Base-by-base conservation (phyloP, 2,113 vertebrate species). In the Xenopus borealis region DNA sequence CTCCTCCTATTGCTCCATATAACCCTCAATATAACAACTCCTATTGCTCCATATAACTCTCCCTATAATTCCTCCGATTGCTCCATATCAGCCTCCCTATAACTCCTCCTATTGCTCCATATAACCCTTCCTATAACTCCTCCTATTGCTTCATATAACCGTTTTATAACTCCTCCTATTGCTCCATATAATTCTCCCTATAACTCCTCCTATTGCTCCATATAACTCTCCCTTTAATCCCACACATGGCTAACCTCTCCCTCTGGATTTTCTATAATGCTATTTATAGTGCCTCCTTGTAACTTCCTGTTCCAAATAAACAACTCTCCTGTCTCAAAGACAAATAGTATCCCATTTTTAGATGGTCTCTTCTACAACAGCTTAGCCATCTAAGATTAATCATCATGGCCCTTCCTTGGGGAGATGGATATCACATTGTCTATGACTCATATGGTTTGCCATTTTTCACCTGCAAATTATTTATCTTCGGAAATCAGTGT, bases 401-500 rank as follows among this genome's bases (percentile, higher is more conserved):
- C 66, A 76, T 44, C 27, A 57, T 20, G 8, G 11, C 10, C 40
- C 27, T 57, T 23, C 67, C 67, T 45, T 3, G 3, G 47, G 66
- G 67, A 76, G 45, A 70, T 62, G 47, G 46, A 76, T 69, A 63
- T 69, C 73, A 62, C 46, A 4, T 19, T 63, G n/a, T 63, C 47
- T 67, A 27, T 70, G 69, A 76, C 70, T 57, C 74, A 59, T 76
- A 69, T 76, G 63, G 74, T 76, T 76, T 64, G 47, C 62, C 61
- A 70, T 76, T 62, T 63, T 64, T 76, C 74, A 70, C 67, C 66
- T 76, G 67, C 66, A 64, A 20, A 76, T 76, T 76, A 76, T 76
- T 76, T 70, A 70, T 76, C 46, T 64, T 23, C 70, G 66, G 23
- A 75, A 27, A 23, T 69, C 73, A 52, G 18, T 68, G 72, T 30